phyloP scores from a whole-genome alignment of 2,888 invertebrate species.

The Melanostoma mellinum region DNA sequence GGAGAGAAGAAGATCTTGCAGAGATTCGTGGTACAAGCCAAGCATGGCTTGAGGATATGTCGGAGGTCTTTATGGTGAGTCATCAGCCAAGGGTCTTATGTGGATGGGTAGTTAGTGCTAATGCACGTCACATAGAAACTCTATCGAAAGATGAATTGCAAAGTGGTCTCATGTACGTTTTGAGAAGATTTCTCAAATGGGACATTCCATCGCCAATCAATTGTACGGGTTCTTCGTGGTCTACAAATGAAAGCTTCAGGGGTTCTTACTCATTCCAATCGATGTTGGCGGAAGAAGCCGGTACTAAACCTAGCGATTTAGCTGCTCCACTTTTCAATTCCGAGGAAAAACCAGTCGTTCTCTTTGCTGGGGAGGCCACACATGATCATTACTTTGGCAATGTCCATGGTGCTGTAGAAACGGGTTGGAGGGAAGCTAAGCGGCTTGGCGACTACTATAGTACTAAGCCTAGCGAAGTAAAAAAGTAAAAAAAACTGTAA shows the following conservation, averaged over 20 bases:
- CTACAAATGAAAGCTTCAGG: slow-evolving; percentile 84
- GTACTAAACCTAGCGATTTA: slow-evolving; percentile 83
- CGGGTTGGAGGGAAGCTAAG: slow-evolving; percentile 88
- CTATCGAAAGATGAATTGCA: slow-evolving; percentile 83
- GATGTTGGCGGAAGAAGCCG: slow-evolving; percentile 83
- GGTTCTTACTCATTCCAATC: slow-evolving; percentile 87
- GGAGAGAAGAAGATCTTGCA: slow-evolving; percentile 83
- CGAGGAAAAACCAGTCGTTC: slow-evolving; percentile 83
- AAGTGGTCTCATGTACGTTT: slow-evolving; percentile 78
- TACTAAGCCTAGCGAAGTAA: neutral
- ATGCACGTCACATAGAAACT: slow-evolving; percentile 85
- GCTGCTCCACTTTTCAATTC: slow-evolving; percentile 78
- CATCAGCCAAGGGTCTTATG: slow-evolving; percentile 85
- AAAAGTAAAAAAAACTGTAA: too few relatives aligned
- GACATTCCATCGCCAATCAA: slow-evolving; percentile 77
- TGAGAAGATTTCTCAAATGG: slow-evolving; percentile 79
- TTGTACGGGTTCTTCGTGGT: slow-evolving; percentile 85
- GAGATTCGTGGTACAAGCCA: slow-evolving; percentile 77
- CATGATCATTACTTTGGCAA: slow-evolving; percentile 86
- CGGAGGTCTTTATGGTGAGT: slow-evolving; percentile 86
- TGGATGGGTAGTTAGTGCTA: slow-evolving; percentile 87
- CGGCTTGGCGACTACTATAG: slow-evolving; percentile 80
- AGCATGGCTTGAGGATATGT: slow-evolving; percentile 86
- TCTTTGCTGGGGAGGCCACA: slow-evolving; percentile 88
- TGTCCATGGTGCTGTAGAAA: slow-evolving; percentile 89